Evolutionary conservation across 2,888 invertebrate species (phyloP), one percentile per base, ranked within the genome.

Genomic region (Conchocele bisecta): DNA sequence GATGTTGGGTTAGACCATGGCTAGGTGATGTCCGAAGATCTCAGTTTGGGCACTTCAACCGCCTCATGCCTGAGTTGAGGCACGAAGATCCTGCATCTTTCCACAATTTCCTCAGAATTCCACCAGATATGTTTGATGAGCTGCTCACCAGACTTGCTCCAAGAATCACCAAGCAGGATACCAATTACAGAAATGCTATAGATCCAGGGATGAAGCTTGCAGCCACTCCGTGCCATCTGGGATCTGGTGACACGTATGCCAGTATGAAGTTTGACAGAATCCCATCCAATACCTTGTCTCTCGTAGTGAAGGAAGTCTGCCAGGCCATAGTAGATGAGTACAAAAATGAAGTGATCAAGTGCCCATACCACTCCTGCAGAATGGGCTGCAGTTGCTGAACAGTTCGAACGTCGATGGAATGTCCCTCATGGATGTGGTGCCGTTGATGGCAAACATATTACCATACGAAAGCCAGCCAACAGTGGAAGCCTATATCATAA

Each of bases 401-500:
- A 66, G 28, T 81, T 75, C 39, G 42, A 51, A 22, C 56, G 50
- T 17, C 58, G 69, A 56, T 82, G 80, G 80, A 76, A 83, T 53
- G 53, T 83, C 39, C 77, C 76, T 35, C 76, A 77, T 74, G 70
- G 67, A n/a, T 76, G 73, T 59, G 78, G 75, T 41, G 79, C 81
- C 26, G 51, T 83, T 5, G 79, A 80, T 71, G 81, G 83, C 15
- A 83, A 83, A 37, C 83, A 82, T 44, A 58, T 82, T n/a, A 71
- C 80, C 57, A 58, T 63, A 11, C 48, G 70, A 65, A 44, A 58
- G 31, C 79, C 77, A 13, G 39, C 51, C 9, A 68, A 76, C 29
- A 67, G 56, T 64, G 76, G 80, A 7, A 53, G 42, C 50, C 39
- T 65, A 37, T 83, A 81, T 61, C 57, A 74, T 57, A 81, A 79